Evolutionary conservation across 2,888 invertebrate species (phyloP), one percentile per base, ranked within the genome.

Genomic region (Agriopis aurantiaria): DNA sequence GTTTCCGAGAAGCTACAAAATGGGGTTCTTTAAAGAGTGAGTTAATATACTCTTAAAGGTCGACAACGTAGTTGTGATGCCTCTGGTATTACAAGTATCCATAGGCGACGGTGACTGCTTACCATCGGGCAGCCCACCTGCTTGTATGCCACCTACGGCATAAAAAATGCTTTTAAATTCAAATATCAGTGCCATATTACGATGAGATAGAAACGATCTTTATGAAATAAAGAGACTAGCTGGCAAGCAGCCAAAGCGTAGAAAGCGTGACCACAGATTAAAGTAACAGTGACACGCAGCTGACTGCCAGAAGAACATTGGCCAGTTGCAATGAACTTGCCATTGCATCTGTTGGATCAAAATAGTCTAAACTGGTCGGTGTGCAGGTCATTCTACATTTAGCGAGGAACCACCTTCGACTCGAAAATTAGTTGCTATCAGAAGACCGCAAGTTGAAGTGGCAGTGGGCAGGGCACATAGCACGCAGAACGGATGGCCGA

Each of bases 241-340:
- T 67, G 67, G 67, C 61, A 62, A 3, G 1, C 14, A 14, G 56
- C 61, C 61, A 67, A 17, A 43, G 17, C 43, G 43, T 49, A 61
- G 56, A 67, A 51, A 61, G 56, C 45, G 48, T 60, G 56, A 33
- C 33, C 45, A 60, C 40, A 52, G 57, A 45, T 11, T 45, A 45
- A 17, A 14, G 45, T 45, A 45, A 48, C 46, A 53, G 52, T 43
- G 41, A 41, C 40, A 0, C 53, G 8, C 55, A 55, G 55, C 8
- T n/a, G n/a, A 23, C 53, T 49, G 46, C 60, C 59, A 63, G 46
- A 14, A 8, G 48, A 58, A 61, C 49, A 67, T 67, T 61, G 43
- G 51, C 33, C 8, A 40, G 45, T 48, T 60, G 61, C 67, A 67
- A 45, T 67, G 67, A 67, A 67, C 67, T 67, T 67, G 67, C 61